phyloP scores from a whole-genome alignment of 2,797 vertebrate genomes.

The Pitangus sulphuratus region DNA sequence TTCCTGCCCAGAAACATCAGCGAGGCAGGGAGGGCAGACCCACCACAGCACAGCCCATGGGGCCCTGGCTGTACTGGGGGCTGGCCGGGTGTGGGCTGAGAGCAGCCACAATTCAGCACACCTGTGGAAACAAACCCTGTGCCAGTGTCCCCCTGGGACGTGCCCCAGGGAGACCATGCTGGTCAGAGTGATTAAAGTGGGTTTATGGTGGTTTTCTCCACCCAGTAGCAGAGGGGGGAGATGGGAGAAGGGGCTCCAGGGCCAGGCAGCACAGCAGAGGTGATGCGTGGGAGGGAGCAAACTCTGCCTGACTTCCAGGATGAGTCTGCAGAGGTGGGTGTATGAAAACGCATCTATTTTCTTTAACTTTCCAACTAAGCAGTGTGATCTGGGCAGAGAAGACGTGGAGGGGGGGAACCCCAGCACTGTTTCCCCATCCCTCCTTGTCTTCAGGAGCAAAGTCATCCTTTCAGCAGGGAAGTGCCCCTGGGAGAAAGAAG shows the following conservation, averaged over 20 bases:
- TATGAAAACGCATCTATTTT: not conserved
- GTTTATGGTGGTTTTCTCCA: not conserved
- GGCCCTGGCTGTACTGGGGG: not conserved
- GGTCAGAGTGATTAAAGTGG: not conserved
- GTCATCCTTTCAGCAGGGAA: not conserved
- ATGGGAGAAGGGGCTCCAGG: not conserved
- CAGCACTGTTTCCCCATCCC: not conserved
- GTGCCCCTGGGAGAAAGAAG: not conserved
- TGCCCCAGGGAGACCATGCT: not conserved
- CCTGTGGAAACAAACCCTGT: not conserved
- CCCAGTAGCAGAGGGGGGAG: rapidly evolving
- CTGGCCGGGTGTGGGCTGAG: rapidly evolving
- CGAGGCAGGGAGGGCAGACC: not conserved
- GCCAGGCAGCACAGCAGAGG: not conserved
- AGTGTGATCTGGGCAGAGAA: not conserved
- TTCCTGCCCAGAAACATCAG: rapidly evolving
- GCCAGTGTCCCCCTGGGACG: not conserved
- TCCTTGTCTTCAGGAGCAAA: not conserved
- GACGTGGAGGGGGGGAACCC: no score
- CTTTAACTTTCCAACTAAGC: not conserved
- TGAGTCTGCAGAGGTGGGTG: constrained; percentile 11
- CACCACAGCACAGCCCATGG: not conserved
- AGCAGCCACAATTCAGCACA: not conserved
- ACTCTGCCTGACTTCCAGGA: not conserved
- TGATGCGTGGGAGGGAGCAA: not conserved